These are phyloP conservation scores for Pseudochaenichthys georgianus DNA, from an alignment of 2,797 vertebrate species.

Conservation along the genomic window DNA sequence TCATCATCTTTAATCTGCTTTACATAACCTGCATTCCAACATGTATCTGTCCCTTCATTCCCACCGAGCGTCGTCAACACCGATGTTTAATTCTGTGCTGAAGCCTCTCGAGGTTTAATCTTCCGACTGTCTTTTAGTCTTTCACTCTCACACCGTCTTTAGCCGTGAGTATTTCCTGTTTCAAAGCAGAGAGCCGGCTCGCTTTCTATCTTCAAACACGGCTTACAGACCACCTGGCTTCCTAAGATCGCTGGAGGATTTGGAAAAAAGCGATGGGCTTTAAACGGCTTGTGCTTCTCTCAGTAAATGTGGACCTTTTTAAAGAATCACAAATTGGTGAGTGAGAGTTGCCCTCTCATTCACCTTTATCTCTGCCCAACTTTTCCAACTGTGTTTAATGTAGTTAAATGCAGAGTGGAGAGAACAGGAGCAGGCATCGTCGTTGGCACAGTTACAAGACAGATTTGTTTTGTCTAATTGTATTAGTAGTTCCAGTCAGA, in stretches of 20 bases:
- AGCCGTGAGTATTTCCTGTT: slow-evolving; percentile 9
- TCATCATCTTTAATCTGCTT: slow-evolving; percentile 47
- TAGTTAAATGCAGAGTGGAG: not conserved
- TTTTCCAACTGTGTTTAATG: no score
- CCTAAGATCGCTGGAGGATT: slow-evolving; percentile 48
- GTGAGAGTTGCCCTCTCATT: slow-evolving; percentile 20
- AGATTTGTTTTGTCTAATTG: slow-evolving; percentile 7
- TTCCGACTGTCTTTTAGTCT: slow-evolving; percentile 55
- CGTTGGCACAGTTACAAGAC: not conserved
- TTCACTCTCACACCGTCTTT: slow-evolving; percentile 37
- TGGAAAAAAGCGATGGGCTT: slow-evolving; percentile 33
- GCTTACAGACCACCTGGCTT: slow-evolving; percentile 58
- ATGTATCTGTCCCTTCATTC: slow-evolving; percentile 16
- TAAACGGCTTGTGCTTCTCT: slow-evolving; percentile 12
- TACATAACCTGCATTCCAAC: slow-evolving; percentile 39
- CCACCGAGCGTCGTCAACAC: slow-evolving; percentile 29
- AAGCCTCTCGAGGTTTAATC: slow-evolving; percentile 67
- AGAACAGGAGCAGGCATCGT: not conserved
- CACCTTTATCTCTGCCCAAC: slow-evolving; percentile 31
- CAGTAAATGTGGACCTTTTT: slow-evolving; percentile 42
- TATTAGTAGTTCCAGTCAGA: not conserved
- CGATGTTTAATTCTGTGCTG: slow-evolving; percentile 48
- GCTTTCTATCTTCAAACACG: slow-evolving; percentile 53
- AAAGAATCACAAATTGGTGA: slow-evolving; percentile 18
- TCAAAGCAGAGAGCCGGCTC: slow-evolving; percentile 21